These are phyloP conservation scores for Callithrix jacchus DNA, from an alignment of 2,113 vertebrate species.

Conservation along the genomic window DNA sequence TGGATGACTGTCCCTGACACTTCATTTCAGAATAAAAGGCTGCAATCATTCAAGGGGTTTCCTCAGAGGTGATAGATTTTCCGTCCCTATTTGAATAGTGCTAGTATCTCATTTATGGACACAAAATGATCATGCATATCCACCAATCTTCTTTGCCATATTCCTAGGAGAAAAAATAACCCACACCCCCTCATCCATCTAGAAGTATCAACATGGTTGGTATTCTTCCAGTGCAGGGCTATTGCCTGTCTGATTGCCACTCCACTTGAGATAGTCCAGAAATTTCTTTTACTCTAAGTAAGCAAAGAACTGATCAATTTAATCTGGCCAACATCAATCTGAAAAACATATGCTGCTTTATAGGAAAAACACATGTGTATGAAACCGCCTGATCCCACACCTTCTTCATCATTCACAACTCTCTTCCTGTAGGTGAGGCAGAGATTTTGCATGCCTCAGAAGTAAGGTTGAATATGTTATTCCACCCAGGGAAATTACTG, in stretches of 20 bases:
- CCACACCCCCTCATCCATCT: constrained; percentile 43
- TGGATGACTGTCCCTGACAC: constrained; percentile 49
- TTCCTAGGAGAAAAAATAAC: constrained; percentile 50
- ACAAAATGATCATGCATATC: constrained; percentile 48
- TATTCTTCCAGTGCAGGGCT: constrained; percentile 33
- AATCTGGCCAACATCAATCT: constrained; percentile 70
- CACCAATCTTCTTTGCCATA: constrained; percentile 46
- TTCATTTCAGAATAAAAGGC: constrained; percentile 61
- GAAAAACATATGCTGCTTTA: constrained; percentile 70
- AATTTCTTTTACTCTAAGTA: constrained; percentile 64
- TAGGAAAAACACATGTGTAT: constrained; percentile 69
- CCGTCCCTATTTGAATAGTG: constrained; percentile 54
- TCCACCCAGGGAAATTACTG: constrained; percentile 57
- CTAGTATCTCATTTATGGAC: constrained; percentile 58
- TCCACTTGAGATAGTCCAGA: constrained; percentile 70
- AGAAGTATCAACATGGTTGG: constrained; percentile 26
- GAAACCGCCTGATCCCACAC: constrained; percentile 35
- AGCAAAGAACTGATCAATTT: constrained; percentile 66
- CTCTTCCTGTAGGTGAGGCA: constrained; percentile 54
- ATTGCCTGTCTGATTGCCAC: constrained; percentile 49
- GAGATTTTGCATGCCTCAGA: constrained; percentile 62
- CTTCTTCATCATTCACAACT: constrained; percentile 53
- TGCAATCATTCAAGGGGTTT: constrained; percentile 39
- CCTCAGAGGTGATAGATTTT: constrained; percentile 65
- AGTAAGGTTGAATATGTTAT: constrained; percentile 23